Evolutionary conservation across 2,797 vertebrate genomes (phyloP), one percentile per base, ranked within the genome.

Genomic region (Crocidura indochinensis): DNA sequence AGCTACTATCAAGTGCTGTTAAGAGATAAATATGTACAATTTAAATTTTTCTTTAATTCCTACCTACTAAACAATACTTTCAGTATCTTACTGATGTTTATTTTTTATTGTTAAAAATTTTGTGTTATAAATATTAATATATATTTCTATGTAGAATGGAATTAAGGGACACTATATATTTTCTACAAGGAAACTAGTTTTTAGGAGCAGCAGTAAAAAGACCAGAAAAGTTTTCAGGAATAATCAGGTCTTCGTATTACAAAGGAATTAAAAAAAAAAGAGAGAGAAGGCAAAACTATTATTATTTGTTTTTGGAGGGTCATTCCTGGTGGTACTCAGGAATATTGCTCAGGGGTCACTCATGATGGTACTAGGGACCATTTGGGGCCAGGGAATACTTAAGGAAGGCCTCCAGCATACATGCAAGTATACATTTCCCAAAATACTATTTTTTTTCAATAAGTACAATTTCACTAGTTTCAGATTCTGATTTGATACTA

Each of bases 121-220:
- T 56, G 15, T 90, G 71, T 24, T 88, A 3, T 91, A 75, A 85
- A 94, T 60, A 29, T 90, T 87, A 83, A 89, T 49, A 65, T 77
- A n/a, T 56, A 76, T 84, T 84, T 88, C 27, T 82, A 31, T 85
- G 53, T 88, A 47, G 51, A 82, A 44, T 69, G 46, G 87, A 60
- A 85, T n/a, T 51, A 92, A 69, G 84, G 22, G 22, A 75, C 53
- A 56, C 65, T 62, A 1, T n/a, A 67, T 74, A 67, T 74, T 88
- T 87, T 84, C 67, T 80, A 31, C 12, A 71, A 14, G 5, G 24
- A 74, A 93, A 27, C 22, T 94, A 76, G 75, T 56, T 81, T 91
- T 90, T 44, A 76, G 62, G 47, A 62, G 26, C 27, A 85, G 29
- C 29, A 27, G 29, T 38, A 51, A 81, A 49, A 91, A 91, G 27